Conservation (phyloP, 2,797 vertebrate genomes). For the Amblyraja radiata region DNA sequence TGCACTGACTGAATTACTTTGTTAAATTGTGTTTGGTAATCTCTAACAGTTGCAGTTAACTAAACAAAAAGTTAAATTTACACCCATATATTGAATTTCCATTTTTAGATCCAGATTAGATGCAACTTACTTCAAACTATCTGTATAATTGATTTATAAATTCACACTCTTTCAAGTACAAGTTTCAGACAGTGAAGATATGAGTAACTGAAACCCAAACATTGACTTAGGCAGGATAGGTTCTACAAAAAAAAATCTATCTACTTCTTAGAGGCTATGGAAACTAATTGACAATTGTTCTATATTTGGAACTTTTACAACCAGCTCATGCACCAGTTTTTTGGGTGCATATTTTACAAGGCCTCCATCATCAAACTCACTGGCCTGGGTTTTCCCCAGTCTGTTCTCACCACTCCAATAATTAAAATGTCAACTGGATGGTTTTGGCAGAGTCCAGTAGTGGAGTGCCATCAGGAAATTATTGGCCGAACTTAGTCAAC, state of each 20-base stretch:
- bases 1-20: neutral
- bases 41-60: neutral
- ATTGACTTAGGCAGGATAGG: neutral
- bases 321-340: neutral
- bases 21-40: neutral
- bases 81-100: neutral
- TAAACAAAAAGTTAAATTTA: neutral
- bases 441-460: no score
- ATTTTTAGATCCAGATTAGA: neutral
- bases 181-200: neutral
- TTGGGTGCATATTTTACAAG: neutral
- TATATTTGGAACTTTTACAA: neutral
- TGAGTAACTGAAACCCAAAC: neutral
- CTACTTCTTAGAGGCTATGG: neutral
- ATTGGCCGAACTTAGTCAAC: no score
- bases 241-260: neutral
- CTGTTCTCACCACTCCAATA: no score
- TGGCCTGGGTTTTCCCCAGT: neutral
- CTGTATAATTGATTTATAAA: neutral
- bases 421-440: no score
- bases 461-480: no score
- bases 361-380: neutral
- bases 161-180: neutral
- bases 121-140: neutral
- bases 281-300: neutral